Base-by-base conservation (phyloP, 2,113 vertebrate genomes). In the Eurystomus gularis region DNA sequence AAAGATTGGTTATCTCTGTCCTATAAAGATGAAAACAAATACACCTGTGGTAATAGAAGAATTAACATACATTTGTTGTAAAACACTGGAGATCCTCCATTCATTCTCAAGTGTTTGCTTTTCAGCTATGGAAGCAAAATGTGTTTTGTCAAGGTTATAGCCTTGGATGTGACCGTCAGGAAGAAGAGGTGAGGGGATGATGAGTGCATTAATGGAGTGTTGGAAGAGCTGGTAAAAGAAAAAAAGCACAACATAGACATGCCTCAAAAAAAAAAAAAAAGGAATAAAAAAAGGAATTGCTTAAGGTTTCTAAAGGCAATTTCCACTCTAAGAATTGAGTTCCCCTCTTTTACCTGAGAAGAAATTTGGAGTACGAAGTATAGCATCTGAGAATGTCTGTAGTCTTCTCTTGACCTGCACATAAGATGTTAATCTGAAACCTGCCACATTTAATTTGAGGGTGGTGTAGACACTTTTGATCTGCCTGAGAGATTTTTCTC, bases 401-500 rank as follows among this genome's bases (percentile, higher is more conserved):
- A 9, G 82, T 61, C 48, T 85, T 91, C 61, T 76, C 31, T 68
- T 85, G 75, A 90, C 93, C 95, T 0, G 1, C 11, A 5, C 20
- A 0, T 61, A 62, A 93, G 75, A 57, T 87, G 70, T 95, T 95
- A 55, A 49, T 80, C 49, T 68, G 64, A 33, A 91, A n/a, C 71
- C 52, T 89, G 78, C 68, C 7, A 10, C 62, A 37, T 82, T 93
- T 76, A 61, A 54, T 82, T 91, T 58, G 70, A 35, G 62, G 70
- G 77, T 91, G 82, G 29, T 65, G 20, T 25, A 82, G 84, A 65
- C 40, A 49, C 78, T 94, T 97, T 90, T 97, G 95, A 96, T 96
- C 90, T 95, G 93, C 93, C 49, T 33, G 40, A 70, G 86, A 95
- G 91, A 11, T 91, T 93, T 95, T 97, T 96, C 90, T 87, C 94